phyloP scores from a whole-genome alignment of 2,797 vertebrate genomes.

The Novumbra hubbsi region DNA sequence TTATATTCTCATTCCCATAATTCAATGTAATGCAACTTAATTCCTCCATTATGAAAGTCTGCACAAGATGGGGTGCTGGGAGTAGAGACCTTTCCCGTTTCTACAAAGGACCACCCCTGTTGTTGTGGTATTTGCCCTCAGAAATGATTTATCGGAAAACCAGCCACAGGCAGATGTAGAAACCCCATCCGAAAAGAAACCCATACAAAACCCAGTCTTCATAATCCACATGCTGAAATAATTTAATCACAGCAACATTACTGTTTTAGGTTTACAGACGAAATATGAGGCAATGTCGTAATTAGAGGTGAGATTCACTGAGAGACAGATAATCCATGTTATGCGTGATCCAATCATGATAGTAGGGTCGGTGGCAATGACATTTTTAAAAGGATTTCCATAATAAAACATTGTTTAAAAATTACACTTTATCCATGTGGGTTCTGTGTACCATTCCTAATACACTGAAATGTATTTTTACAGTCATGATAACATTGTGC shows the following conservation, averaged over 20 bases:
- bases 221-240: conserved; percentile 13
- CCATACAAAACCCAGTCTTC: neutral
- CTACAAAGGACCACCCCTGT: conserved; percentile 15
- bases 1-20: neutral
- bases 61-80: neutral
- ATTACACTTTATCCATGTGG: too few species aligned
- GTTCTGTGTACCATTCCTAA: too few species aligned
- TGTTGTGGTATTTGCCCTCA: conserved; percentile 7
- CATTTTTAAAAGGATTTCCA: too few species aligned
- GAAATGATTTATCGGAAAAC: conserved; percentile 6
- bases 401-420: too few species aligned
- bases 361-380: neutral
- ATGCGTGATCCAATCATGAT: neutral
- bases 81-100: neutral
- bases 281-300: neutral
- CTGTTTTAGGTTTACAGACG: neutral
- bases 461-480: too few species aligned
- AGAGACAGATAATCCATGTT: conserved; percentile 1
- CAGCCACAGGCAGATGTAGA: neutral
- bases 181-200: conserved; percentile 2
- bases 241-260: neutral
- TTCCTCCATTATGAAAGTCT: neutral
- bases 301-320: neutral
- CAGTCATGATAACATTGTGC: too few species aligned
- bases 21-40: neutral